Base-by-base conservation (phyloP, 2,888 invertebrate species). In the Leucoptera coffeella region DNA sequence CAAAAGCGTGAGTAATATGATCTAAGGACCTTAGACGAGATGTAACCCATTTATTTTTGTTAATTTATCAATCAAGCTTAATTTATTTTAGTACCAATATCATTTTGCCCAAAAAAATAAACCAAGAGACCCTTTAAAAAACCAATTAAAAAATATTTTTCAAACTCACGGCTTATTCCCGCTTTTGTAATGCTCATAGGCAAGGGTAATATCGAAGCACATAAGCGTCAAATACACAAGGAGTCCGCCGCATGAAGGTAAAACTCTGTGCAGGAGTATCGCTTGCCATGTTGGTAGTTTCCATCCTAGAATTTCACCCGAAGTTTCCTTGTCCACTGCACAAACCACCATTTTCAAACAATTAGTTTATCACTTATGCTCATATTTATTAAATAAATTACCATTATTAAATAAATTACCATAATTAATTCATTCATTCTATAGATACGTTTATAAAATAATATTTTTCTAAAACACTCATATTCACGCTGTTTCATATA, bases 191-290 rank as follows among this genome's bases (percentile, higher is more conserved):
- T 85, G 80, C 43, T 80, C 77, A 32, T 73, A 64, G 26, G 80
- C 73, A 2, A 85, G 65, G 1, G 78, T 77, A 15, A 81, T 46
- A 44, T 87, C 87, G 22, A 75, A 75, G 11, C 81, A 75, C 20
- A 83, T 77, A 27, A 85, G 69, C 3, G 78, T 56, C 17, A 84
- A 59, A 38, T 82, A 88, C 14, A 85, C 49, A 2, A 78, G 33
- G 22, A 81, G 73, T 8, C 78, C 77, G 0, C 64, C 67, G 31
- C 61, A 64, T 20, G 67, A 54, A 20, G 69, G 67, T 30, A 67
- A 36, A 31, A 62, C 65, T 22, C 65, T 40, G 29, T 69, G 65
- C 14, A 65, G 30, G 12, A 67, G 35, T 26, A 71, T 35, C 2
- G 67, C 55, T 31, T 67, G 59, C 69, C 69, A 69, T 29, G 55